Evolutionary conservation across 1,140 invertebrate species (phyloP).

Genomic region (Neodiprion lecontei): DNA sequence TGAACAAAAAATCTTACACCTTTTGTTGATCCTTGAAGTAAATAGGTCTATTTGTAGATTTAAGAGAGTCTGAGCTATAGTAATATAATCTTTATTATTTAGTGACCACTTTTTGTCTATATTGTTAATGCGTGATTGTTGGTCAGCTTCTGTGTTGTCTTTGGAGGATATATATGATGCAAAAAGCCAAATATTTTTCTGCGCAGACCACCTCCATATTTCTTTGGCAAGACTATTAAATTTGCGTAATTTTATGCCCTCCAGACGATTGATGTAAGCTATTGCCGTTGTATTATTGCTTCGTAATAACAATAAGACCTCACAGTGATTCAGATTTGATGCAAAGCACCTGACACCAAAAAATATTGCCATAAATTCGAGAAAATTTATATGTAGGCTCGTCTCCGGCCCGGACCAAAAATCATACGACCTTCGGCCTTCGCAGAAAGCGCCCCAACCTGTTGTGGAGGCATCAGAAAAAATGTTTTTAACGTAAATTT

Average conservation of each 20-base stretch:
- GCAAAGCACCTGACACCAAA: slow-evolving; percentile 16
- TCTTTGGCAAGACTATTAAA: slow-evolving; percentile 29
- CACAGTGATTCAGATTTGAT: slow-evolving; percentile 1
- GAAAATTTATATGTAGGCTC: slow-evolving; percentile 8
- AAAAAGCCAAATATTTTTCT: slow-evolving; percentile 32
- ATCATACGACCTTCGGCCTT: neutral
- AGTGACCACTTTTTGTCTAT: slow-evolving; percentile 30
- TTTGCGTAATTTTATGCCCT: slow-evolving; percentile 29
- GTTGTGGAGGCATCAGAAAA: slow-evolving; percentile 22
- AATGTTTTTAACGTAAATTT: slow-evolving; percentile 12
- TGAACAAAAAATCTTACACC: slow-evolving; percentile 34
- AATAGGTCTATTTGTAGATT: slow-evolving; percentile 37
- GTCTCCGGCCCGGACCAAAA: neutral
- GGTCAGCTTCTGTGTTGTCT: slow-evolving; percentile 31
- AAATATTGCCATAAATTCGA: slow-evolving; percentile 10
- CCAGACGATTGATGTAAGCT: slow-evolving; percentile 48
- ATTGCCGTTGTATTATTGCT: slow-evolving; percentile 49
- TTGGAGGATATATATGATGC: slow-evolving; percentile 33
- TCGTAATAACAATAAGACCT: slow-evolving; percentile 27
- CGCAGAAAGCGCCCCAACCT: neutral
- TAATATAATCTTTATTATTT: slow-evolving; percentile 18
- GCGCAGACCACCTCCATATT: slow-evolving; percentile 38
- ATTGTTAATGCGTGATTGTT: slow-evolving; percentile 20
- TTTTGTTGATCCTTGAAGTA: slow-evolving; percentile 33
- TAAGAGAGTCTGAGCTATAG: neutral